Percentiles rank a stretch among this genome's conserved stretches.
Evolutionary conservation across 2,888 invertebrate genomes (phyloP).

Genomic region (Strigamia maritima): DNA sequence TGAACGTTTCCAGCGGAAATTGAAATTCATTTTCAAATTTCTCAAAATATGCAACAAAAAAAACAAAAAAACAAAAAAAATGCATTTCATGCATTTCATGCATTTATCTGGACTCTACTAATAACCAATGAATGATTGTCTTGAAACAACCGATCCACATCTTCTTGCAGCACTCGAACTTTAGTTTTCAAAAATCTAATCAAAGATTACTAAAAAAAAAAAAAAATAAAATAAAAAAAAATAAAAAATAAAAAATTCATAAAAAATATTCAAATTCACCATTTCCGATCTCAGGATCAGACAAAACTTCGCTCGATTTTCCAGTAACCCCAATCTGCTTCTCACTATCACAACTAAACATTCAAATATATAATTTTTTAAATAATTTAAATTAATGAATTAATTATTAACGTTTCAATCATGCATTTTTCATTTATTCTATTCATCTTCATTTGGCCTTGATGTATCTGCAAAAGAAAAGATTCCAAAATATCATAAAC

Average conservation of each 20-base stretch:
- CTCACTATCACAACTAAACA: not conserved
- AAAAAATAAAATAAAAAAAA: no score
- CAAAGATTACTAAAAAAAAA: not conserved
- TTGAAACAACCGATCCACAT: conserved; percentile 41
- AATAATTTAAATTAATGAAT: not conserved
- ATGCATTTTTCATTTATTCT: not conserved
- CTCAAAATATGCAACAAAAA: no score
- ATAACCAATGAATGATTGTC: conserved; percentile 43
- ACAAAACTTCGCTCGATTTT: not conserved
- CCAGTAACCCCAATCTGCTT: not conserved
- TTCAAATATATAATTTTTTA: not conserved
- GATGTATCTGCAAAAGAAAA: not conserved
- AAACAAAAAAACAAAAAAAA: conserved; percentile 44
- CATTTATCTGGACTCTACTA: no score
- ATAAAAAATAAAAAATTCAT: not conserved
- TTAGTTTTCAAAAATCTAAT: conserved; percentile 38
- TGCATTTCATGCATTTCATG: conserved; percentile 39
- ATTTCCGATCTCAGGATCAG: not conserved
- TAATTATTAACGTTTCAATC: not conserved
- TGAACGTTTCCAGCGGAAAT: no score
- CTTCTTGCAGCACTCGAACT: conserved; percentile 37
- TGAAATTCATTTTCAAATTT: no score
- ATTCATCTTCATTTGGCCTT: not conserved
- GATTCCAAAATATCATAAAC: not conserved
- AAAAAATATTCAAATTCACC: not conserved